phyloP scores from a whole-genome alignment of 2,113 vertebrate genomes.

The Solea solea region DNA sequence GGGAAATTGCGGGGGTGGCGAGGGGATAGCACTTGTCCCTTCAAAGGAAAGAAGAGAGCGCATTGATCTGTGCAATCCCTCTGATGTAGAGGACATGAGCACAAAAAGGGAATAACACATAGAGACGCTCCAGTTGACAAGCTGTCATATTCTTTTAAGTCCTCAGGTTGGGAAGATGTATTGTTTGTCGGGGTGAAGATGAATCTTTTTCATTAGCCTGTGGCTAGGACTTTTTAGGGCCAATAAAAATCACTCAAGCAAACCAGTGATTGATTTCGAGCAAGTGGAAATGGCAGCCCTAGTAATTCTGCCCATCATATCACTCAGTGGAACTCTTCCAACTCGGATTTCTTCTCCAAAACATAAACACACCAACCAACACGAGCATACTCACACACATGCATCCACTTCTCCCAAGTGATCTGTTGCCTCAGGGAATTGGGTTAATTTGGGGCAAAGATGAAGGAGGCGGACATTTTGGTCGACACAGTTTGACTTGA shows the following conservation, averaged over 20 bases:
- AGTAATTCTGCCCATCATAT: conserved; percentile 8
- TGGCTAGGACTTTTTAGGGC: conserved; percentile 65
- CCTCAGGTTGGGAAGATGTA: conserved; percentile 43
- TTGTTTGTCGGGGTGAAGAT: conserved; percentile 57
- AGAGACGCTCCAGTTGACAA: conserved; percentile 60
- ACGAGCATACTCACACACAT: neutral
- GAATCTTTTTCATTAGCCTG: conserved; percentile 56
- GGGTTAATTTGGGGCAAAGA: conserved; percentile 45
- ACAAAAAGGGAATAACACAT: conserved; percentile 62
- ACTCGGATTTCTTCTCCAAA: neutral
- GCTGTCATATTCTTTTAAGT: conserved; percentile 74
- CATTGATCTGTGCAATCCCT: conserved; percentile 66
- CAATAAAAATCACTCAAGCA: conserved; percentile 59
- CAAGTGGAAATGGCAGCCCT: conserved; percentile 42
- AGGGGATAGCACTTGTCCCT: conserved; percentile 51
- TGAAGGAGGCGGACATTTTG: conserved; percentile 32
- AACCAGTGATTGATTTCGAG: conserved; percentile 65
- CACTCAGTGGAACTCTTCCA: conserved; percentile 14
- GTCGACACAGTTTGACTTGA: conserved; percentile 26
- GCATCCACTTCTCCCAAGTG: conserved; percentile 5
- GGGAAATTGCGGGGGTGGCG: conserved; percentile 3
- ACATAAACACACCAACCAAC: conserved; percentile 1
- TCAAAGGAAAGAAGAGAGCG: conserved; percentile 62
- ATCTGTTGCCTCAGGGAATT: conserved; percentile 31
- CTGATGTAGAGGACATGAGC: conserved; percentile 61